These are phyloP conservation scores for Stegodyphus dumicola DNA, from an alignment of 1,140 invertebrate species.

Conservation along the genomic window DNA sequence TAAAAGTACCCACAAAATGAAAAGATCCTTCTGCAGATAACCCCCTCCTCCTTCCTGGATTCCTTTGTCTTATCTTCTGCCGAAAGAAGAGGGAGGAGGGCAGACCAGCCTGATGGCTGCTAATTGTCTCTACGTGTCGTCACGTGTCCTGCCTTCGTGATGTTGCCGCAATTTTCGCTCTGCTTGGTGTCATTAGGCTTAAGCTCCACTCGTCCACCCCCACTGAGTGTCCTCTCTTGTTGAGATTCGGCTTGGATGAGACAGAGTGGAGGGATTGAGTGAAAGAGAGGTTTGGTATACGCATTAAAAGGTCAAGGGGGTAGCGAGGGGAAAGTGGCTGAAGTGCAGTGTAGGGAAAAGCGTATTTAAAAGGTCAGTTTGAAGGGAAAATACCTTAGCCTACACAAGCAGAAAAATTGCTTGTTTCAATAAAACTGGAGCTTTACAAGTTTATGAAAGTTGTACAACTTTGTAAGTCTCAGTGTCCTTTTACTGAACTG, in stretches of 20 bases:
- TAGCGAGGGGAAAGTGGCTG: too few relatives aligned
- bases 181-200: constrained; percentile 28
- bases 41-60: neutral
- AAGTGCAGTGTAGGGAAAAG: too few relatives aligned
- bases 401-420: neutral
- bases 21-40: constrained; percentile 1
- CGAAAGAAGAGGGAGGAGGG: neutral
- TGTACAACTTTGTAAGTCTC: too few relatives aligned
- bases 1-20: constrained; percentile 3
- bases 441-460: too few relatives aligned
- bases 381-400: neutral
- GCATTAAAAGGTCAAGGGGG: constrained; percentile 36
- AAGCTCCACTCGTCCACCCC: constrained; percentile 13
- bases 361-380: too few relatives aligned
- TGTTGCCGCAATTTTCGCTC: constrained; percentile 11
- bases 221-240: neutral
- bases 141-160: constrained; percentile 31
- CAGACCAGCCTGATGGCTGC: constrained; percentile 15
- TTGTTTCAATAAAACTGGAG: neutral
- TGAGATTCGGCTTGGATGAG: neutral
- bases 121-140: constrained; percentile 51
- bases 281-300: neutral
- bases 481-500: too few relatives aligned
- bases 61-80: constrained; percentile 27
- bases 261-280: neutral